Percentiles rank a stretch among this genome's conserved stretches.
Evolutionary conservation across 2,888 invertebrate genomes (phyloP).

Genomic region (Carpatolechia fugitivella): DNA sequence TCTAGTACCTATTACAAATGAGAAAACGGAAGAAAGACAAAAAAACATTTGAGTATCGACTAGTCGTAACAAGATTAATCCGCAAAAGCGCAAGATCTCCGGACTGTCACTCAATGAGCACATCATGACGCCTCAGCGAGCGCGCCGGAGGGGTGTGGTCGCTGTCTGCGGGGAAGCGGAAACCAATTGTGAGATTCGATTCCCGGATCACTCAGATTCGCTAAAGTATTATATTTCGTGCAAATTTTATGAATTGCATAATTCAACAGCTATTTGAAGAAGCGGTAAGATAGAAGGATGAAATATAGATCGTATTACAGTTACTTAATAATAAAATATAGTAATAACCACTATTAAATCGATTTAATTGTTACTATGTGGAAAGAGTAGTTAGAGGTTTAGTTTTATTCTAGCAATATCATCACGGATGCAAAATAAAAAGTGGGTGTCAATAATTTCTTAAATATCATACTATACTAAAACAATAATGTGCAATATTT

Average conservation of each 20-base stretch:
- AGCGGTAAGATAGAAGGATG: background rate
- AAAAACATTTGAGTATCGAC: no score
- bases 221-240: constrained; percentile 13
- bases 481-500: no score
- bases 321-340: no score
- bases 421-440: no score
- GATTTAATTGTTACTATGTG: no score
- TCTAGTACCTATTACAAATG: no score
- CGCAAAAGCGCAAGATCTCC: constrained; percentile 8
- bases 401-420: no score
- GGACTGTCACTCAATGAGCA: constrained; percentile 16
- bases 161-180: constrained; percentile 72
- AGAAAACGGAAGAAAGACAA: no score
- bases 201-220: constrained; percentile 38
- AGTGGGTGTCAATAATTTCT: no score
- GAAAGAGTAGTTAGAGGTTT: no score
- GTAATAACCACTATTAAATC: no score
- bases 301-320: background rate
- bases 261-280: background rate
- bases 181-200: constrained; percentile 59
- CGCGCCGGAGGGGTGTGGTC: constrained; percentile 52
- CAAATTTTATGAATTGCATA: background rate
- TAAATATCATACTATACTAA: no score
- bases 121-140: constrained; percentile 31
- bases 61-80: background rate